Conservation (phyloP, 1,140 invertebrate species). For the Spodoptera litura region DNA sequence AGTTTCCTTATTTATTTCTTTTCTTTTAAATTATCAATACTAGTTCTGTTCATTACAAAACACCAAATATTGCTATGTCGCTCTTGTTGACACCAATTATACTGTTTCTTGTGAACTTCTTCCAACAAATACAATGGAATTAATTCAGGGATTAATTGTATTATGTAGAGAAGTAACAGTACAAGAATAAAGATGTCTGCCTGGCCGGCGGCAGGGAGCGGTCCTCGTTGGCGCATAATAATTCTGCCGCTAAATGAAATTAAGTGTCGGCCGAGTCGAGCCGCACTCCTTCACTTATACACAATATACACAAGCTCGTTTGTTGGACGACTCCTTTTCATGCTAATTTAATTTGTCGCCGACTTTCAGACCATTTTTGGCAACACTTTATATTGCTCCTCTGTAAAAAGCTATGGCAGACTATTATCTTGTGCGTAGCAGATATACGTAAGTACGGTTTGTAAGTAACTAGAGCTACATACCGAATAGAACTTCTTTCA, state of each 20-base stretch:
- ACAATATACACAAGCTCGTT: slow-evolving; percentile 51
- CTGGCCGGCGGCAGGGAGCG: not conserved
- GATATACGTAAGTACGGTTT: too few relatives aligned
- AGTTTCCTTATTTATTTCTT: slow-evolving; percentile 35
- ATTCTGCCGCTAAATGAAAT: slow-evolving; percentile 51
- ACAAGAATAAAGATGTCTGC: slow-evolving; percentile 1
- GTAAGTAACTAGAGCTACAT: too few relatives aligned
- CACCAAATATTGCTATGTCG: not conserved
- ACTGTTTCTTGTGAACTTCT: not conserved
- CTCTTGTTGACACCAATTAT: not conserved
- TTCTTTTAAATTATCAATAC: slow-evolving; percentile 28
- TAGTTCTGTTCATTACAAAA: not conserved
- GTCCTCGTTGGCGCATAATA: slow-evolving; percentile 46
- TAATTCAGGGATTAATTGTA: slow-evolving; percentile 1
- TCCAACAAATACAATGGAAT: not conserved
- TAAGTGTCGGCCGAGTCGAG: slow-evolving; percentile 36
- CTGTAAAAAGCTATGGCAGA: slow-evolving; percentile 32
- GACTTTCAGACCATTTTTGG: slow-evolving; percentile 48
- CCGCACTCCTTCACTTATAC: slow-evolving; percentile 17
- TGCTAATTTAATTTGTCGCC: slow-evolving; percentile 58
- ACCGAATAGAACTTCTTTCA: too few relatives aligned
- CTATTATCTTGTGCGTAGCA: slow-evolving; percentile 7
- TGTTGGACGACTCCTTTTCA: slow-evolving; percentile 51
- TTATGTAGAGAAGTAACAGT: not conserved
- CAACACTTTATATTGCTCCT: slow-evolving; percentile 46